Base-by-base conservation (phyloP, 2,888 invertebrate genomes). In the Sarcophaga carnaria region DNA sequence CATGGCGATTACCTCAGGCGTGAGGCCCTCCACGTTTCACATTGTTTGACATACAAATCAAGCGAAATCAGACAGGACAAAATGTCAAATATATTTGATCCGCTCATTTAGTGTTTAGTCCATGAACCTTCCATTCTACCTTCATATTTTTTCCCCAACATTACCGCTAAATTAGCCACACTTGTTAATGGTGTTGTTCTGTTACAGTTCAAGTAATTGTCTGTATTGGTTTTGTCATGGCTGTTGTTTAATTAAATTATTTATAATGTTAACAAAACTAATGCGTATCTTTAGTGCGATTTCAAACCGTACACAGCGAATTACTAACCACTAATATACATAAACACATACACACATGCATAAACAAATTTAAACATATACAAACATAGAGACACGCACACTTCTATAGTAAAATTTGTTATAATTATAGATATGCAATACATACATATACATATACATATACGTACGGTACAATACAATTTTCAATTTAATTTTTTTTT, bases 231-330 rank as follows among this genome's bases (percentile, higher is more conserved):
- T 66, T 80, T 85, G 74, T 67, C 85, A 49, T 83, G 74, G 83
- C 75, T 79, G 76, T 83, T 81, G 77, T 78, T 86, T 80, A 66
- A 83, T 80, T 71, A 75, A 82, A 75, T 80, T 83, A 80, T 85
- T 85, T 78, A 70, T 74, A 80, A 87, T 85, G 79, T 85, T 82
- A 85, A 83, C 86, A 83, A 81, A 81, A 84, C 78, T 84, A 79
- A 87, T 83, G 83, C 86, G 86, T 83, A 83, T 70, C 83, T 86
- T 78, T 71, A 12, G 49, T 81, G 25, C 45, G 66, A 72, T 78
- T 77, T 69, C 12, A 25, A 66, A 71, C n/a, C 69, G 60, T 69
- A 59, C 17, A 63, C 80, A 71, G 47, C 14, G 45, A 59, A 59
- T 82, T 82, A 71, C 27, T 20, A 64, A 59, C 75, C 70, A 67